Evolutionary conservation across 2,113 vertebrate genomes (phyloP), one percentile per base, ranked within the genome.

Genomic region (Oryctolagus cuniculus): DNA sequence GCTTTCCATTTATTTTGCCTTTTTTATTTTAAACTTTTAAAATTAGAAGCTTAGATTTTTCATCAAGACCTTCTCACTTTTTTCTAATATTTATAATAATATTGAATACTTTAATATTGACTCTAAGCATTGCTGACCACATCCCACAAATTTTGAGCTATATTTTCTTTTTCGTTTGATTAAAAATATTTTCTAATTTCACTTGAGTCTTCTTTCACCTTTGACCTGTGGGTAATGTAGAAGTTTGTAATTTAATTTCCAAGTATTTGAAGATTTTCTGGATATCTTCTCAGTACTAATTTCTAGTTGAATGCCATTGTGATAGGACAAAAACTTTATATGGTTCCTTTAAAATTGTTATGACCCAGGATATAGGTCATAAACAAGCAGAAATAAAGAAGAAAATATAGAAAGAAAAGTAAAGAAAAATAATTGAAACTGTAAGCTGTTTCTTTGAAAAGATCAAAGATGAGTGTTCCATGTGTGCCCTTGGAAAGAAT

Each of bases 141-240:
- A 75, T 78, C 9, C 2, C 21, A 86, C 69, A 91, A 25, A 82
- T 63, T 78, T 90, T 91, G 61, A 93, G 93, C 58, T 92, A 6
- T 77, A 53, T 55, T 84, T 87, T 78, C 3, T n/a, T 94, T 90
- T 87, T 75, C 96, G 63, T 81, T 61, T 51, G 85, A 2, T 85
- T 94, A 15, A 87, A 29, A 90, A 77, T 87, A 92, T 80, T 90
- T 96, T 90, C 34, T 90, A 29, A 91, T 96, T 93, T 94, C 38
- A 27, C 10, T 55, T 85, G 83, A 73, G 13, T 85, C n/a, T 93
- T 95, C 38, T 44, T 44, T 44, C 44, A 70, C 67, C 31, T 93
- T 89, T 91, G 80, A 89, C 10, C 2, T 49, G 3, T 77, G 51
- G 34, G 44, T 84, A 90, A 87, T 90, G 6, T 73, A 73, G 44